Base-by-base conservation (phyloP, 2,113 vertebrate species). In the Sylvia atricapilla region DNA sequence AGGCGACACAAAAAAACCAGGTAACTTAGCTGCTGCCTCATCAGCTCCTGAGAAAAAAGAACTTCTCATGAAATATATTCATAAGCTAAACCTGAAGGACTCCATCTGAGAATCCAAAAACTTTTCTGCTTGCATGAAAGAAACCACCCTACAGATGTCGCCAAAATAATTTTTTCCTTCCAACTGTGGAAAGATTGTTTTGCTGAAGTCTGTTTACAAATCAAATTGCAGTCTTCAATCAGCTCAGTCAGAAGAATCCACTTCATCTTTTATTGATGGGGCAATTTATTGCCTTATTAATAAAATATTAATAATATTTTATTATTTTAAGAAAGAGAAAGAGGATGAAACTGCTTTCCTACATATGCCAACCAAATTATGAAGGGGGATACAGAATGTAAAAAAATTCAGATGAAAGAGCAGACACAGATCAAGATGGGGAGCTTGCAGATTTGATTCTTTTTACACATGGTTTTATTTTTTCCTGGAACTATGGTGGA, bases 61-160 rank as follows among this genome's bases (percentile, higher is more conserved):
- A 56, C 81, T 89, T 94, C 91, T 91, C 70, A 95, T 84, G 89
- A 87, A 70, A 91, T 46, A 50, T 83, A 91, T 91, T 94, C 84
- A 89, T 91, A 91, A 94, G 87, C 74, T 93, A 94, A 95, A 95
- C 91, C 84, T 97, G 87, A 95, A 92, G 69, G 56, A 68, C 87
- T 92, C n/a, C 80, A 95, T 78, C 47, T 70, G 76, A 93, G 76
- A 84, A 95, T 81, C 47, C 73, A 74, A 69, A 89, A 95, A 70
- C 73, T 84, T 80, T 87, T 87, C 75, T 1, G 0, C n/a, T 76
- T 83, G 78, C 89, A 95, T 95, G 93, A 91, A 93, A 93, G 87
- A 96, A 95, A 94, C 81, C 67, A 85, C 87, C 95, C 87, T 50
- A 55, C 3, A 79, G 49, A n/a, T 76, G 49, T 28, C 77, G 82